Evolutionary conservation across 1,140 invertebrate species (phyloP).

Genomic region (Philotrypesis tridentata): DNA sequence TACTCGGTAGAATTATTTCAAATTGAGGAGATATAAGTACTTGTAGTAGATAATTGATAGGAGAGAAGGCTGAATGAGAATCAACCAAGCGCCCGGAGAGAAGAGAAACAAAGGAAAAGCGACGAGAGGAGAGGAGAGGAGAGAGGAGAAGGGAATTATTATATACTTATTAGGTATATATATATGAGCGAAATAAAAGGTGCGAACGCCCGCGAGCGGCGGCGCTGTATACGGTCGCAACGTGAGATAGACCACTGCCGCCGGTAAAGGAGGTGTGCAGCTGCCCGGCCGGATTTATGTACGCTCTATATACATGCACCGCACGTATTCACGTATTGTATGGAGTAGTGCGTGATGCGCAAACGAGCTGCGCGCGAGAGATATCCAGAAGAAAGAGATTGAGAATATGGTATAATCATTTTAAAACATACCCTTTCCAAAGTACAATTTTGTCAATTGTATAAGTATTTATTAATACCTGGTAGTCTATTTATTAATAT

Average conservation of each 20-base stretch:
- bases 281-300: no score
- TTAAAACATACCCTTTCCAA: no score
- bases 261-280: slow-evolving; percentile 23
- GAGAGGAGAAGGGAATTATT: background rate
- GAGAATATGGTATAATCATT: no score
- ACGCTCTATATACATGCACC: background rate
- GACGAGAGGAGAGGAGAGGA: background rate
- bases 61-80: no score
- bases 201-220: slow-evolving; percentile 9
- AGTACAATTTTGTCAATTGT: no score
- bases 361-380: background rate
- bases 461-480: no score
- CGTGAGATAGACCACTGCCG: slow-evolving; percentile 19
- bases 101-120: slow-evolving; percentile 10
- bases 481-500: no score
- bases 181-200: slow-evolving; percentile 12
- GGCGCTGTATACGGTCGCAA: slow-evolving; percentile 20
- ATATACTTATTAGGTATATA: no score
- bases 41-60: no score
- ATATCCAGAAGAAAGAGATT: no score
- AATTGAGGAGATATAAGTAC: no score
- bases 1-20: no score
- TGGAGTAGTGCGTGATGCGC: background rate
- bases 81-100: background rate
- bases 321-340: background rate